phyloP scores from a whole-genome alignment of 2,113 vertebrate species.

The Peromyscus leucopus region DNA sequence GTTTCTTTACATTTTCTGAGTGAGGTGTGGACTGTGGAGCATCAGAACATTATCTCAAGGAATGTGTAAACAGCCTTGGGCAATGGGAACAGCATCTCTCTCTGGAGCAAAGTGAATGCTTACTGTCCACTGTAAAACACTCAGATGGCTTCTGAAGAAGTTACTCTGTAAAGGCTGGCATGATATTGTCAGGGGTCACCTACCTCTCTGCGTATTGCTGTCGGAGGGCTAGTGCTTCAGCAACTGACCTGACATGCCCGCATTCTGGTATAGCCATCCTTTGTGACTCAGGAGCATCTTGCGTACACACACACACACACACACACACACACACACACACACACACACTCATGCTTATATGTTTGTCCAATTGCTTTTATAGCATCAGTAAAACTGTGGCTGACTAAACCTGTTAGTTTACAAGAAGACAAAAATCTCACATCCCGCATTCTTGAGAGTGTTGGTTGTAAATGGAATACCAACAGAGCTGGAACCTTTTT shows the following conservation, averaged over 20 bases:
- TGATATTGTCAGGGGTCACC: rapidly evolving
- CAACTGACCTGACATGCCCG: not conserved
- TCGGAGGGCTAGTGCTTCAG: rapidly evolving
- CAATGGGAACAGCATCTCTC: not conserved
- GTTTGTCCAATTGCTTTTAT: not conserved
- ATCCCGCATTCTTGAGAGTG: not conserved
- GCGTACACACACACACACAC: too few relatives aligned
- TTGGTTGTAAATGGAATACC: not conserved
- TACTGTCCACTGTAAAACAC: not conserved
- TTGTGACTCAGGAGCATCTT: not conserved
- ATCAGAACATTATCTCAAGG: not conserved
- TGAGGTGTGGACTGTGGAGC: rapidly evolving
- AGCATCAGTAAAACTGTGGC: rapidly evolving
- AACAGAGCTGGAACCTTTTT: not conserved
- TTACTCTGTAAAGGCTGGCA: not conserved
- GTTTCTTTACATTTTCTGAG: not conserved
- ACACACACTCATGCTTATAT: not conserved
- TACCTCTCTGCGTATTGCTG: not conserved
- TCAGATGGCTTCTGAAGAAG: not conserved
- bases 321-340: not conserved
- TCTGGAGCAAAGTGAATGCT: not conserved
- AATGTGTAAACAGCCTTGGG: not conserved
- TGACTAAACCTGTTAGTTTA: not conserved
- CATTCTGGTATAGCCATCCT: not conserved
- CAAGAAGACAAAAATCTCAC: not conserved